phyloP scores from a whole-genome alignment of 2,113 vertebrate genomes.

The Athene noctua region DNA sequence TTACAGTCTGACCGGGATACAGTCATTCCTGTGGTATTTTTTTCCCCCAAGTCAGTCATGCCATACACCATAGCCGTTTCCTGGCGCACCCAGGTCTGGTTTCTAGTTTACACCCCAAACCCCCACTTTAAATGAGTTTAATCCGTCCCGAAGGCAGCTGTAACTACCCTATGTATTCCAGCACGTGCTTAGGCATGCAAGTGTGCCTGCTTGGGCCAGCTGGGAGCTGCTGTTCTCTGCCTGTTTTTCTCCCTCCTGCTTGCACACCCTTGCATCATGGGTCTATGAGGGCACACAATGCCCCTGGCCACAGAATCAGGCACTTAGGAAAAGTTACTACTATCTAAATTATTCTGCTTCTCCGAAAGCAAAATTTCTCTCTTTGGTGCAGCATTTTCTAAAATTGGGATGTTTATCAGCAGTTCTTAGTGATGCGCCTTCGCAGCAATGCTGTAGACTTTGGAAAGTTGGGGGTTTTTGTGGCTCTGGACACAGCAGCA shows the following conservation, averaged over 20 bases:
- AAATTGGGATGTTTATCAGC: not conserved
- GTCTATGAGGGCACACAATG: not conserved
- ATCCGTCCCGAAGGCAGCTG: not conserved
- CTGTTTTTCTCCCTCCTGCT: not conserved
- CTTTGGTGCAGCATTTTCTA: not conserved
- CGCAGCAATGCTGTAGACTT: not conserved
- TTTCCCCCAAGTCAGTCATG: not conserved
- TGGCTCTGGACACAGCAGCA: not conserved
- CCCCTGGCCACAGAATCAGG: not conserved
- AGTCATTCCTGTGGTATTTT: not conserved
- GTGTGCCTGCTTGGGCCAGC: not conserved
- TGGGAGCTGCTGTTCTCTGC: not conserved
- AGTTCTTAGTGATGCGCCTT: not conserved
- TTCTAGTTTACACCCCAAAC: not conserved
- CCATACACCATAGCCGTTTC: not conserved
- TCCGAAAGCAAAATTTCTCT: not conserved
- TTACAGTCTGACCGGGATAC: not conserved
- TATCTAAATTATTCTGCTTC: not conserved
- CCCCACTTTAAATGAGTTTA: not conserved
- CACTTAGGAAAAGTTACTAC: not conserved
- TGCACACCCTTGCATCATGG: accelerated
- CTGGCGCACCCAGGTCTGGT: not conserved
- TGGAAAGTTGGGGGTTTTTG: not conserved
- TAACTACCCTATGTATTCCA: not conserved
- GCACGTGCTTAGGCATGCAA: not conserved